Conservation (phyloP, 2,888 invertebrate species). For the Tinea trinotella region DNA sequence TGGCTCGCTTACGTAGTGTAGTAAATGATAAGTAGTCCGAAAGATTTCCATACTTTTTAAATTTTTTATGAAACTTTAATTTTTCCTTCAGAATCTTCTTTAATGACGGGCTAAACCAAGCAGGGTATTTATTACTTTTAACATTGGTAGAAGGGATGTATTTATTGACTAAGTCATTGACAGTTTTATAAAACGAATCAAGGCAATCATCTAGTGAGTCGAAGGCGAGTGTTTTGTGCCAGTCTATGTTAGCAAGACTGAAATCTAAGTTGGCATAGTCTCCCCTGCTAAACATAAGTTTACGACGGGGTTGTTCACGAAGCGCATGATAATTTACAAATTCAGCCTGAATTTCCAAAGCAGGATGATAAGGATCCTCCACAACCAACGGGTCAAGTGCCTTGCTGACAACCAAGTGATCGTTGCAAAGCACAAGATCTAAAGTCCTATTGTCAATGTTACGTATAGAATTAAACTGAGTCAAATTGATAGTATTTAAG, state of each 20-base stretch:
- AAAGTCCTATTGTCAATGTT: neutral
- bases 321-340: neutral
- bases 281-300: neutral
- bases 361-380: neutral
- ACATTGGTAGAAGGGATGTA: neutral
- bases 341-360: neutral
- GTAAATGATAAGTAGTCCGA: neutral
- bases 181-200: neutral
- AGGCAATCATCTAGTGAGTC: neutral
- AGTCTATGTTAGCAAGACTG: neutral
- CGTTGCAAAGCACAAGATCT: neutral
- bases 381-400: neutral
- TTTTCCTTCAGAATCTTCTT: neutral
- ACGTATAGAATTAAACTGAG: neutral
- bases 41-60: conserved; percentile 1
- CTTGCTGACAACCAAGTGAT: neutral
- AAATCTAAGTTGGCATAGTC: neutral
- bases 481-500: neutral
- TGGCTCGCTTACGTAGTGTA: neutral
- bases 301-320: neutral
- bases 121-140: neutral
- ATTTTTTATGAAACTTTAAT: neutral
- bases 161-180: neutral
- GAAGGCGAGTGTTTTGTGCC: neutral
- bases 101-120: neutral